These are phyloP conservation scores for Scaptodrosophila lebanonensis DNA, from an alignment of 1,140 invertebrate species.

Conservation along the genomic window DNA sequence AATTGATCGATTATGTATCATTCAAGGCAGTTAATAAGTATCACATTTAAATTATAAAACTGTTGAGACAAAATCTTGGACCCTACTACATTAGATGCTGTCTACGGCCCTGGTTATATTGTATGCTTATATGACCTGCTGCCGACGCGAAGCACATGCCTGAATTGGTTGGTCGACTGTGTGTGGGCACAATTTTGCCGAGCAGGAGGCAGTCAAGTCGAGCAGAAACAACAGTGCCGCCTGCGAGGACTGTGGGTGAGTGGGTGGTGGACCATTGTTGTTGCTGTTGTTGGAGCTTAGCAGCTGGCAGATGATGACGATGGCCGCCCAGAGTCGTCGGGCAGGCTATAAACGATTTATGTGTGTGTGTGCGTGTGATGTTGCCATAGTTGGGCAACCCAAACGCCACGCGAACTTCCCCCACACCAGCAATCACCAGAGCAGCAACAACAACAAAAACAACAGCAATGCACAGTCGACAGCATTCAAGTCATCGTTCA, in stretches of 20 bases:
- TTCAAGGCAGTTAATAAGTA: no score
- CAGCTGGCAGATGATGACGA: constrained; percentile 39
- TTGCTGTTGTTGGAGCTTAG: constrained; percentile 32
- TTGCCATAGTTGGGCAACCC: constrained; percentile 22
- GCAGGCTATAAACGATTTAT: constrained; percentile 73
- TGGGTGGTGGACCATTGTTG: constrained; percentile 21
- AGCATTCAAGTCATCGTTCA: constrained; percentile 70
- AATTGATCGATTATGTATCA: no score
- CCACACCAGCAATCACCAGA: constrained; percentile 7
- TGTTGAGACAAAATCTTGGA: no score
- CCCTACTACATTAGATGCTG: no score
- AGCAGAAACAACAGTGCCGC: constrained; percentile 46
- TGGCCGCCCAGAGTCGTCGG: constrained; percentile 43
- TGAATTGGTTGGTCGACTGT: background rate
- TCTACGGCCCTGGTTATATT: no score
- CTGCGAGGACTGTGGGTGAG: constrained; percentile 34
- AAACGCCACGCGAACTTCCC: constrained; percentile 59
- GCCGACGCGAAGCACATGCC: background rate
- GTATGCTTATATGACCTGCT: background rate
- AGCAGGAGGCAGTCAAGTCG: constrained; percentile 53
- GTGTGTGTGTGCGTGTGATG: constrained; percentile 38
- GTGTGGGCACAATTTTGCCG: constrained; percentile 5
- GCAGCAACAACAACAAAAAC: background rate
- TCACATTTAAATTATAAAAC: no score
- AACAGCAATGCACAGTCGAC: constrained; percentile 11